phyloP scores from a whole-genome alignment of 2,888 invertebrate genomes.

The Euplexia lucipara region DNA sequence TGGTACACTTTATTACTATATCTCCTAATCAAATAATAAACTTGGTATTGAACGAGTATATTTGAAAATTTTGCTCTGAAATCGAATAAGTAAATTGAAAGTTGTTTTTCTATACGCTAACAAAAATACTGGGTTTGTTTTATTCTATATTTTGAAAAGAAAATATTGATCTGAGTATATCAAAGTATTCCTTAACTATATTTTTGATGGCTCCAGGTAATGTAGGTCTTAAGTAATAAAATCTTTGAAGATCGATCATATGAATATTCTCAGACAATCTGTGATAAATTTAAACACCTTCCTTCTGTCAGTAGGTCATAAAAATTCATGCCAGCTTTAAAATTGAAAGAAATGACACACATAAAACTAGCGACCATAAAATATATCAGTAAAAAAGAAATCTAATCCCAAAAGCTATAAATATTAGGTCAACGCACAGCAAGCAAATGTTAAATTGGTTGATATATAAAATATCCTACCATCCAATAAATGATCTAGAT shows the following conservation, averaged over 20 bases:
- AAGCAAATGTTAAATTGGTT: slow-evolving; percentile 22
- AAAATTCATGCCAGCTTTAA: too few relatives aligned
- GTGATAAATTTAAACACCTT: too few relatives aligned
- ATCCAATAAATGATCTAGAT: slow-evolving; percentile 29
- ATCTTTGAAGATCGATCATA: background rate
- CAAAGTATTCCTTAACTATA: background rate
- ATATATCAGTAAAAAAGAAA: background rate
- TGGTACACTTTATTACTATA: slow-evolving; percentile 26
- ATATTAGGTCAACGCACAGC: slow-evolving; percentile 4
- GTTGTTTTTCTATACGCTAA: slow-evolving; percentile 21
- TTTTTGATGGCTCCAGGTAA: background rate
- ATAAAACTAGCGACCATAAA: slow-evolving; percentile 1
- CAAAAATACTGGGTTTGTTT: slow-evolving; percentile 13
- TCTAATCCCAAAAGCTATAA: background rate
- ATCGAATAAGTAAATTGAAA: slow-evolving; percentile 28
- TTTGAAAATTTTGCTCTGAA: slow-evolving; percentile 28
- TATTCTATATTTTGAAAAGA: slow-evolving; percentile 20
- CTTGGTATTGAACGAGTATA: slow-evolving; percentile 41
- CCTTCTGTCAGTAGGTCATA: too few relatives aligned
- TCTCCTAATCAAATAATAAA: slow-evolving; percentile 43
- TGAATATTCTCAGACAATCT: background rate
- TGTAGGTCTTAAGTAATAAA: background rate
- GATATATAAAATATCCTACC: slow-evolving; percentile 28
- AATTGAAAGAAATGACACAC: too few relatives aligned
- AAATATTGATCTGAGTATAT: background rate